These are phyloP conservation scores for Agrypnia vestita DNA, from an alignment of 1,140 invertebrate genomes.

Conservation along the genomic window DNA sequence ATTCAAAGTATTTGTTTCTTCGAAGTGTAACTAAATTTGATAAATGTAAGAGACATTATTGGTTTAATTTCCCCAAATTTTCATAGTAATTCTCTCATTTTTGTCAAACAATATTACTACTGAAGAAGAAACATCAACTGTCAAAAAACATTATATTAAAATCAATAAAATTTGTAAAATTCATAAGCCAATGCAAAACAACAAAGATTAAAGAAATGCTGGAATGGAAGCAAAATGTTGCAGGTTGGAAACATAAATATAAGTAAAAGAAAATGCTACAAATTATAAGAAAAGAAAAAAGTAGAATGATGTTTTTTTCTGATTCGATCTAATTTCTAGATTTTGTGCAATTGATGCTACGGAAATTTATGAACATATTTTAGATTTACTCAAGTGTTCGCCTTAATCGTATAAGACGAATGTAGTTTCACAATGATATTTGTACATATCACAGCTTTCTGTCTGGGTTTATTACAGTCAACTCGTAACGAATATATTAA, in stretches of 20 bases:
- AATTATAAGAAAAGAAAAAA: background rate
- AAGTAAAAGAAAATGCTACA: background rate
- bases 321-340: too few relatives aligned
- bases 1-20: conserved; percentile 18
- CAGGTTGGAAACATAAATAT: background rate
- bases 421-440: too few relatives aligned
- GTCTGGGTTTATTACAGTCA: too few relatives aligned
- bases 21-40: conserved; percentile 16
- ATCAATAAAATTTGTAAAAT: background rate
- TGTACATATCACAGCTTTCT: too few relatives aligned
- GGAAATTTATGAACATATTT: too few relatives aligned
- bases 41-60: background rate
- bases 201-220: background rate
- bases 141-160: background rate
- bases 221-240: background rate
- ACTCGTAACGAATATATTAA: too few relatives aligned
- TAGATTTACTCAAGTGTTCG: too few relatives aligned
- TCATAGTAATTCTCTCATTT: background rate
- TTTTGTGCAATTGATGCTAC: too few relatives aligned
- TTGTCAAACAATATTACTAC: conserved; percentile 8
- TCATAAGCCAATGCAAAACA: background rate
- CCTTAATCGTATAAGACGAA: too few relatives aligned
- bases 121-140: conserved; percentile 17
- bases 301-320: too few relatives aligned
- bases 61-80: background rate